A percentile compares a stretch with the other conserved stretches of the same genome.
Conservation (phyloP, 2,113 vertebrate species). For the Malurus alboscapulatus region DNA sequence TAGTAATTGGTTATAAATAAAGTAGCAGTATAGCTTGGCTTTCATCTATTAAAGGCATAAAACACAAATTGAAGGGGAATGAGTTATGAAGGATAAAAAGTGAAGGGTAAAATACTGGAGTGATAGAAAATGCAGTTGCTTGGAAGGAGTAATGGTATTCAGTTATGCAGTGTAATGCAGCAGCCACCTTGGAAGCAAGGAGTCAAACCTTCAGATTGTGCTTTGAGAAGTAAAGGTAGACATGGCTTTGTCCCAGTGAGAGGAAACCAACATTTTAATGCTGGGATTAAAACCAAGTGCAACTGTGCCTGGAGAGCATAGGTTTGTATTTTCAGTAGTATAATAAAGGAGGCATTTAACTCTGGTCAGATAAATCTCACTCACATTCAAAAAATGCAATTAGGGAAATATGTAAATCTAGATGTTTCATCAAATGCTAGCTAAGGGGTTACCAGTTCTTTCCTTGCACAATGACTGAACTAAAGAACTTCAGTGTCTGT, state of each 20-base stretch:
- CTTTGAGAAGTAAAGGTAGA: constrained; percentile 54
- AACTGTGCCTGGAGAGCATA: constrained; percentile 10
- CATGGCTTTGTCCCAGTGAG: background rate
- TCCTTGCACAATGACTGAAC: constrained; percentile 80
- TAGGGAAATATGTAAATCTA: constrained; percentile 86
- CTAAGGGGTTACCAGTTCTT: constrained; percentile 78
- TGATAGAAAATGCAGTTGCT: constrained; percentile 30
- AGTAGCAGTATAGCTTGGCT: constrained; percentile 55
- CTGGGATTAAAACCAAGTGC: constrained; percentile 33
- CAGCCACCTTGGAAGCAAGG: constrained; percentile 31
- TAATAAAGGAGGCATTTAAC: constrained; percentile 79
- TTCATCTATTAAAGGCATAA: constrained; percentile 44
- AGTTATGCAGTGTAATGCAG: constrained; percentile 43
- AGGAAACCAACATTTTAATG: constrained; percentile 25
- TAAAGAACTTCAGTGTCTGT: constrained; percentile 83
- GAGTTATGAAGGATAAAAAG: constrained; percentile 31
- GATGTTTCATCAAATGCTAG: constrained; percentile 82
- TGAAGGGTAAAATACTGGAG: background rate
- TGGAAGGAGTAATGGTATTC: constrained; percentile 32
- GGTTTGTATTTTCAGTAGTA: constrained; percentile 63
- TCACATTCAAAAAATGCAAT: constrained; percentile 79
- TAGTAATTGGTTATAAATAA: constrained; percentile 81
- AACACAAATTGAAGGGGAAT: constrained; percentile 28
- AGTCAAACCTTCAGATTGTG: constrained; percentile 8
- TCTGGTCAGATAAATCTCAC: constrained; percentile 77